Evolutionary conservation across 2,888 invertebrate species (phyloP), one percentile per base, ranked within the genome.

Genomic region (Apeira syringaria): DNA sequence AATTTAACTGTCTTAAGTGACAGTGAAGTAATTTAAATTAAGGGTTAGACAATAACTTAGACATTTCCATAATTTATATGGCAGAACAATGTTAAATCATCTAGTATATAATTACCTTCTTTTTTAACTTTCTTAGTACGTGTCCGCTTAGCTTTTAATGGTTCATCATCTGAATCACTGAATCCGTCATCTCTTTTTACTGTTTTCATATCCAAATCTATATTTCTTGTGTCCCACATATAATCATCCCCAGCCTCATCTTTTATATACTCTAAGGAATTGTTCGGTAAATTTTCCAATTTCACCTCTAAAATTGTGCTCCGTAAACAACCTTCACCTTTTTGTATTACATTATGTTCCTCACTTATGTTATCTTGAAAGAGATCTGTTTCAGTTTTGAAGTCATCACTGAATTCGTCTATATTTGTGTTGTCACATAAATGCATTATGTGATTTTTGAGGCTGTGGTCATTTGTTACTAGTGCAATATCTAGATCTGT

Each of bases 91-190:
- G n/a, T n/a, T n/a, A n/a, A n/a, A n/a, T n/a, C n/a, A n/a, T n/a
- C n/a, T 12, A 27, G 12, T 7, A 5, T 11, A 3, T 12, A 3
- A 1, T 9, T 11, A 25, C n/a, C 2, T 25, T 32, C 41, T 31
- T 47, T 36, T 13, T 28, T 25, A 10, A 31, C 24, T 18, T 50
- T 47, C 12, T 27, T 26, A 40, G 4, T 43, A 22, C 20, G 50
- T 50, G n/a, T 49, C 6, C 38, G 40, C 34, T 32, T 54, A 1
- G 12, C 39, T 5, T n/a, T 53, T 0, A 85, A 59, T 0, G 86
- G 86, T 26, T 85, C 85, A 8, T 86, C 82, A 4, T 85, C 86
- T 0, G 86, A 86, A 0, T 78, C 80, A 12, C 71, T 55, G 18
- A 77, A 83, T 0, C 64, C 62, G 1, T 60, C 56, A 1, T 56